Evolutionary conservation across 2,797 vertebrate genomes (phyloP).

Genomic region (Siniperca undulata): DNA sequence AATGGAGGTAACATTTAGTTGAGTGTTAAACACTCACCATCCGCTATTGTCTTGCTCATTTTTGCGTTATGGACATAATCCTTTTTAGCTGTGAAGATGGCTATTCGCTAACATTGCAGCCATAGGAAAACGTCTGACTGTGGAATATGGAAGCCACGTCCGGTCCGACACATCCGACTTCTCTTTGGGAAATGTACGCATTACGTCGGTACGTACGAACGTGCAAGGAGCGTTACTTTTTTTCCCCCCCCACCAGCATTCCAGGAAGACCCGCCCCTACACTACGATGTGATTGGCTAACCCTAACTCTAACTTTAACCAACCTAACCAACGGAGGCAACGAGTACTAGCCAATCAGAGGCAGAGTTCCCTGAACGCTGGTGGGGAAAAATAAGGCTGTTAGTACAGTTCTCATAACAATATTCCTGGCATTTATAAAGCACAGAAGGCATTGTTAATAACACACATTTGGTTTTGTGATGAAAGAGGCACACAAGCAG

Average conservation of each 20-base stretch:
- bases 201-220: constrained; percentile 28
- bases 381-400: no score
- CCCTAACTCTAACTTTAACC: no score
- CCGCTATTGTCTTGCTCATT: constrained; percentile 27
- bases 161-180: not conserved
- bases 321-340: no score
- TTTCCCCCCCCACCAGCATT: no score
- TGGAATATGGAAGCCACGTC: constrained; percentile 22
- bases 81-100: not conserved
- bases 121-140: not conserved
- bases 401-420: not conserved
- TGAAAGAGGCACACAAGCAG: not conserved
- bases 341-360: no score
- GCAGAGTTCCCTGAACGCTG: no score
- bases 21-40: constrained; percentile 22
- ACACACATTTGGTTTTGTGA: not conserved
- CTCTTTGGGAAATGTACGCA: not conserved
- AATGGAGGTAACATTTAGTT: not conserved
- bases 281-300: no score
- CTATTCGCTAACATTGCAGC: not conserved
- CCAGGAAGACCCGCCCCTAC: no score
- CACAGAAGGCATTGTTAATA: rapidly evolving
- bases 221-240: not conserved
- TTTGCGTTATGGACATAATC: not conserved
- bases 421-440: not conserved